phyloP scores from a whole-genome alignment of 2,888 invertebrate genomes.

The Drosophila macrospina region DNA sequence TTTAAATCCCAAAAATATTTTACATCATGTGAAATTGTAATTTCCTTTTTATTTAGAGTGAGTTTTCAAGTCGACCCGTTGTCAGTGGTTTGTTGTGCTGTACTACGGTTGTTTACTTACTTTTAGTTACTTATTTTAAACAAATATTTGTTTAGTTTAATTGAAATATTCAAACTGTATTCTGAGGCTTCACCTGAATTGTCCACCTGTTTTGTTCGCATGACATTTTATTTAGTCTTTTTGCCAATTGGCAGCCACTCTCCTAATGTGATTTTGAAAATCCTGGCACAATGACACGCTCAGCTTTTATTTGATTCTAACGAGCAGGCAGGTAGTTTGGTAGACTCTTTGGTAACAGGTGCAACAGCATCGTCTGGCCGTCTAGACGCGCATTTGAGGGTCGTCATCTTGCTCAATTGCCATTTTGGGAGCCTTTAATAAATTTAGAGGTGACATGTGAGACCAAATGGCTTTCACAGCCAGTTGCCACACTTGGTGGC shows the following conservation, averaged over 20 bases:
- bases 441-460: slow-evolving; percentile 45
- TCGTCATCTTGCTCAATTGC: slow-evolving; percentile 41
- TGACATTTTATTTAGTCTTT: neutral
- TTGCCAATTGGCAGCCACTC: slow-evolving; percentile 12
- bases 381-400: slow-evolving; percentile 57
- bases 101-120: neutral
- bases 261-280: slow-evolving; percentile 30
- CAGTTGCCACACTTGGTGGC: slow-evolving; percentile 44
- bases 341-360: slow-evolving; percentile 30
- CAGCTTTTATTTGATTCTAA: slow-evolving; percentile 6
- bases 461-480: slow-evolving; percentile 22
- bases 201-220: no score
- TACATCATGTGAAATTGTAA: no score
- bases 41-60: neutral
- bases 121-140: slow-evolving; percentile 20
- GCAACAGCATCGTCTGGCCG: slow-evolving; percentile 56
- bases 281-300: slow-evolving; percentile 15
- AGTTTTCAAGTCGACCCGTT: neutral
- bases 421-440: slow-evolving; percentile 54
- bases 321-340: slow-evolving; percentile 21
- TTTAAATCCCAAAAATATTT: no score
- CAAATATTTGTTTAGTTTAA: slow-evolving; percentile 51
- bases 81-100: neutral
- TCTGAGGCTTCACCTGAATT: neutral
- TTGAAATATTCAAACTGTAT: slow-evolving; percentile 31